phyloP scores from a whole-genome alignment of 2,888 invertebrate genomes.

The Parelbella ahira region DNA sequence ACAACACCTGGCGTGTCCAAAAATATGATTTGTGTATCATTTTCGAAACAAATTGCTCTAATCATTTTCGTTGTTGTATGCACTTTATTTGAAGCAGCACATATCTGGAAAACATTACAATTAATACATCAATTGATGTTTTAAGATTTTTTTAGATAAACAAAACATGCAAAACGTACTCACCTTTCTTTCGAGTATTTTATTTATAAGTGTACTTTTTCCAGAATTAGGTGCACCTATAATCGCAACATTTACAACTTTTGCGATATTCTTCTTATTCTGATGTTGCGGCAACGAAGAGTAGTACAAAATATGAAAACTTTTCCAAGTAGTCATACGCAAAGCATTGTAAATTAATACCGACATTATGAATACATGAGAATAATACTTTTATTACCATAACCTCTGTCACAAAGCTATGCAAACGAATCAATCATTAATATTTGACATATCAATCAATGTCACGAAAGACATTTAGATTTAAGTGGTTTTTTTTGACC shows the following conservation, averaged over 20 bases:
- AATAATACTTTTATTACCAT: no score
- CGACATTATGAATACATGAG: no score
- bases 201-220: slow-evolving; percentile 96
- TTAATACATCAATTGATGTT: no score
- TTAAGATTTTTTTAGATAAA: no score
- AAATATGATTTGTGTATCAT: slow-evolving; percentile 93
- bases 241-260: slow-evolving; percentile 88
- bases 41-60: slow-evolving; percentile 86
- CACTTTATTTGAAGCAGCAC: slow-evolving; percentile 93
- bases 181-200: slow-evolving; percentile 87
- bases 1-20: slow-evolving; percentile 97
- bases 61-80: slow-evolving; percentile 91
- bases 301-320: slow-evolving; percentile 37
- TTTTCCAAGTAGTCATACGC: slow-evolving; percentile 29
- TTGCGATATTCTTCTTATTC: slow-evolving; percentile 41
- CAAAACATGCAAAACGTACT: no score
- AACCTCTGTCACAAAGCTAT: no score
- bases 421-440: no score
- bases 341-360: slow-evolving; percentile 32
- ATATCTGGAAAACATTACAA: slow-evolving; percentile 88
- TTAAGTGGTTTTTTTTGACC: no score
- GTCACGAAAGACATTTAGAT: no score
- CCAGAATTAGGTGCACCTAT: slow-evolving; percentile 97
- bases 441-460: no score
- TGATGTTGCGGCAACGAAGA: slow-evolving; percentile 57